These are phyloP conservation scores for Esperia sulphurella DNA, from an alignment of 2,888 invertebrate genomes.

Conservation along the genomic window DNA sequence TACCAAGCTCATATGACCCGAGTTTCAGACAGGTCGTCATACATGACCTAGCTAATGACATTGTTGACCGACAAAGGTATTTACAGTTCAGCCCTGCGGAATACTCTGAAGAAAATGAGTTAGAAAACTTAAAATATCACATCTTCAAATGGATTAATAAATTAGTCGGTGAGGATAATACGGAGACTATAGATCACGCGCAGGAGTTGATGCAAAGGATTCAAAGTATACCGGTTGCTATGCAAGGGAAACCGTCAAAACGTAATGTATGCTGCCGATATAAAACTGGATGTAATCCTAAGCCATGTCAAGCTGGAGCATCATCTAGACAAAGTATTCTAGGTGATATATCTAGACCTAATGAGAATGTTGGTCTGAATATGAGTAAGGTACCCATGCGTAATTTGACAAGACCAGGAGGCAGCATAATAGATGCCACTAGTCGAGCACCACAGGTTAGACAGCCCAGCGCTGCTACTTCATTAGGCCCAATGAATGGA, in stretches of 20 bases:
- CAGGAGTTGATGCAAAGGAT: constrained; percentile 43
- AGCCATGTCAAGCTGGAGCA: background rate
- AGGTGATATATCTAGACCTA: background rate
- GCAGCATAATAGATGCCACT: background rate
- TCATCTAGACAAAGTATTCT: background rate
- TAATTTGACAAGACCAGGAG: background rate
- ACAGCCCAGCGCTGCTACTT: background rate
- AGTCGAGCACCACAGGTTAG: background rate
- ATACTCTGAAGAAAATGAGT: constrained; percentile 34
- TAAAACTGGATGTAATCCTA: too few relatives aligned
- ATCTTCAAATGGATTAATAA: constrained; percentile 62
- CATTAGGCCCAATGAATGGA: background rate
- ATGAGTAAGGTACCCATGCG: background rate
- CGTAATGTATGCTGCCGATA: too few relatives aligned
- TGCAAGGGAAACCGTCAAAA: constrained; percentile 14
- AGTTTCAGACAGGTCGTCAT: constrained; percentile 33
- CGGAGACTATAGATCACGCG: constrained; percentile 36
- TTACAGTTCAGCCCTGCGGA: constrained; percentile 35
- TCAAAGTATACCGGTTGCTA: constrained; percentile 36
- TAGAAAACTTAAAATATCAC: constrained; percentile 55
- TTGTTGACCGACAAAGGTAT: constrained; percentile 53
- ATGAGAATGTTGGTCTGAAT: background rate
- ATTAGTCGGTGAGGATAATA: constrained; percentile 38
- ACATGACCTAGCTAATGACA: constrained; percentile 49
- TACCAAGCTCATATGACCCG: constrained; percentile 23